Evolutionary conservation across 2,113 vertebrate species (phyloP).

Genomic region (Okapia johnstoni): DNA sequence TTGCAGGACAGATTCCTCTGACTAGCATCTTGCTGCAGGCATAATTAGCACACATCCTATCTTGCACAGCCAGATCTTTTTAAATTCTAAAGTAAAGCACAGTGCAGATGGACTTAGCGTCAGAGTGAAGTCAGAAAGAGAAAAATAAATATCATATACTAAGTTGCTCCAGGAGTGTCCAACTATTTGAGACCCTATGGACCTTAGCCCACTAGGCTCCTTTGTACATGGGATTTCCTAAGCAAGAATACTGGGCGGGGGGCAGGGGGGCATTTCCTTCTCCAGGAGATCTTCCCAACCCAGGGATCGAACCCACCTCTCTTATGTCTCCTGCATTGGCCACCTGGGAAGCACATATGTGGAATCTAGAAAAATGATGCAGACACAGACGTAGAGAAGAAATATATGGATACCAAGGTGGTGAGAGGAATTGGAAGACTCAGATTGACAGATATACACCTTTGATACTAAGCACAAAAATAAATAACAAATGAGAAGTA

Average conservation of each 20-base stretch:
- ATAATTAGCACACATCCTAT: neutral
- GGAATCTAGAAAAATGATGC: neutral
- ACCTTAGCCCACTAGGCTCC: neutral
- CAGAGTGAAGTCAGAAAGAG: neutral
- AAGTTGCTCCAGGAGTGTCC: neutral
- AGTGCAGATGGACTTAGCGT: neutral
- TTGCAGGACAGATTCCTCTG: neutral
- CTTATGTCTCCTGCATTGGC: neutral
- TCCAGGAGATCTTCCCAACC: neutral
- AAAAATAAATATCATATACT: neutral
- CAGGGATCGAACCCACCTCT: neutral
- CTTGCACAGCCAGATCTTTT: neutral
- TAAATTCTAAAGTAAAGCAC: neutral
- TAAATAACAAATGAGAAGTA: neutral
- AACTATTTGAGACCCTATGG: neutral
- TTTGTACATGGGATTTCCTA: neutral
- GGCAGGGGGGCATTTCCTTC: neutral
- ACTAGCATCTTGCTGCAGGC: neutral
- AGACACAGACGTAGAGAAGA: neutral
- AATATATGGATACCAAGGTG: neutral
- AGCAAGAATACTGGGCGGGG: neutral
- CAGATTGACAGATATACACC: accelerated
- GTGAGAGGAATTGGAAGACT: neutral
- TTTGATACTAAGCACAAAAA: neutral
- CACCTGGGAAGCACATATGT: neutral